phyloP scores from a whole-genome alignment of 2,797 vertebrate species.

The Craterocephalus amniculus region DNA sequence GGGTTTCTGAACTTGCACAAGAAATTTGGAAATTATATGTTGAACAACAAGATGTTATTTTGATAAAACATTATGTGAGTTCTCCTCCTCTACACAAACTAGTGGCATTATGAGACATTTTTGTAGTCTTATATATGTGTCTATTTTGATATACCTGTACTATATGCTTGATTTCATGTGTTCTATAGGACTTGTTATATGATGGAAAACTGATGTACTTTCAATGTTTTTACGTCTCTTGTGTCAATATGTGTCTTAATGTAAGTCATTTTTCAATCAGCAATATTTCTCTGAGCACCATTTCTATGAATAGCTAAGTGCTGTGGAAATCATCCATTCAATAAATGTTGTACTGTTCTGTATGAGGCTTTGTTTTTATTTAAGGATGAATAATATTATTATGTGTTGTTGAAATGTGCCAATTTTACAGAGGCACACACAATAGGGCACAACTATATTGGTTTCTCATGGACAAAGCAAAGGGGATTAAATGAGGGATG shows the following conservation, averaged over 20 bases:
- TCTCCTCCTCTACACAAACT: conserved; percentile 38
- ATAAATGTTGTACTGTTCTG: conserved; percentile 64
- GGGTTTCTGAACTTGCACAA: conserved; percentile 69
- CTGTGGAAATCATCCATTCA: conserved; percentile 59
- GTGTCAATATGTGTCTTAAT: conserved; percentile 48
- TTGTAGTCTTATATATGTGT: conserved; percentile 69
- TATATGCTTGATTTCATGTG: conserved; percentile 57
- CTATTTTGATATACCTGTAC: conserved; percentile 69
- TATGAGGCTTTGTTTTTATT: conserved; percentile 1
- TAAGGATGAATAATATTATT: background rate
- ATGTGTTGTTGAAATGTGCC: background rate
- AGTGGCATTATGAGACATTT: conserved; percentile 52
- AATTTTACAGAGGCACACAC: background rate
- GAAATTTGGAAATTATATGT: conserved; percentile 50
- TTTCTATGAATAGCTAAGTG: conserved; percentile 48
- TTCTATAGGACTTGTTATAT: conserved; percentile 31
- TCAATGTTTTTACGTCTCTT: conserved; percentile 52
- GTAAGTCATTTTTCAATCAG: conserved; percentile 42
- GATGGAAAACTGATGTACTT: conserved; percentile 39
- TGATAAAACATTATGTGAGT: conserved; percentile 54
- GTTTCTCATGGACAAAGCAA: background rate
- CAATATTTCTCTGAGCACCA: conserved; percentile 56
- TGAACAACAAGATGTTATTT: conserved; percentile 59
- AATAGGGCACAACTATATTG: background rate
- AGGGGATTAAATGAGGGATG: background rate